Evolutionary conservation across 2,888 invertebrate genomes (phyloP), one percentile per base, ranked within the genome.

Genomic region (Campaea margaritaria): DNA sequence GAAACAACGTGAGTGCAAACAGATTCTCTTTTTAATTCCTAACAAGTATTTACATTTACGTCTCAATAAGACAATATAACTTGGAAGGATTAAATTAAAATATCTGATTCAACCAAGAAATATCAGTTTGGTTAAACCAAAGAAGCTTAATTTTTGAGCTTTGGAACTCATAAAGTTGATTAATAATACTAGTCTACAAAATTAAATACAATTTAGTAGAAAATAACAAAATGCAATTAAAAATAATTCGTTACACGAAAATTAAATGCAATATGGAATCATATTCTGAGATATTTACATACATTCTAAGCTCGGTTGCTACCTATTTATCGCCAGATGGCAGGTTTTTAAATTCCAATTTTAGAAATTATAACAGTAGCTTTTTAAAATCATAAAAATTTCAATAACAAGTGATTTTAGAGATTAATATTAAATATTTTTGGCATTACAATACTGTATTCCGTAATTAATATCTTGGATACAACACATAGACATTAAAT

Each of bases 251-350:
- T 51, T 16, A 38, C 14, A 58, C 47, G 48, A 41, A 45, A 28
- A 16, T 34, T 1, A 53, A 49, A 27, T n/a, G 52, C 36, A 44
- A 42, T 53, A 61, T 62, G 54, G 63, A 64, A 65, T 58, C 53
- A 54, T 31, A 59, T 57, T 65, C 47, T 28, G 58, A 52, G 21
- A 21, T 21, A 21, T 21, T 21, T 21, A 21, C 21, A 21, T 65
- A 64, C 60, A 64, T 9, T 56, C 64, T 68, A 68, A 68, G 64
- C 65, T 68, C 68, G 58, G 59, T 60, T 39, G 13, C 58, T 55
- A 34, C 36, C 58, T 57, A 66, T 62, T 52, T 49, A 62, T 47
- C 31, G 53, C 49, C 47, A 36, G 7, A 52, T n/a, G 43, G 42
- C 42, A 5, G 21, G 5, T 21, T 21, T 21, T 21, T 21, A 2